A percentile compares a stretch with the other conserved stretches of the same genome.
These are phyloP conservation scores for Paracentrotus lividus DNA, from an alignment of 53 echinoderm and acorn worm species.

Conservation along the genomic window DNA sequence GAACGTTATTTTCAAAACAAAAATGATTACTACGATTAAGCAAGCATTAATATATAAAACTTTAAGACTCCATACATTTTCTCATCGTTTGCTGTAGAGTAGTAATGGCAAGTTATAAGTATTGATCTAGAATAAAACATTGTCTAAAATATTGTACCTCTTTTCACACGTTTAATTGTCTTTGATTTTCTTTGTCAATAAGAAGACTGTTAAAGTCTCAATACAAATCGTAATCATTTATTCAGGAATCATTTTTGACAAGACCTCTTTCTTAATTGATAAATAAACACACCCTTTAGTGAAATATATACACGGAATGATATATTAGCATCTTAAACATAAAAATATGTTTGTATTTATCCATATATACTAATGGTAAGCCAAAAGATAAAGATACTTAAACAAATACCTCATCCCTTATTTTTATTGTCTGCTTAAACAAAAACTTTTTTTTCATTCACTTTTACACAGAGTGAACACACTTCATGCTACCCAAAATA, in stretches of 20 bases:
- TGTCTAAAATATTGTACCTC: background rate
- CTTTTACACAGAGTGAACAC: no score
- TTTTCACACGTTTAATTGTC: background rate
- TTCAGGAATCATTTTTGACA: background rate
- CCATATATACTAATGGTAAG: no score
- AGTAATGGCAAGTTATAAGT: slow-evolving; percentile 20
- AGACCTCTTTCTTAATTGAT: background rate
- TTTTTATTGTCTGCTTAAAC: no score
- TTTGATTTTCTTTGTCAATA: background rate
- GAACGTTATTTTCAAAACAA: background rate
- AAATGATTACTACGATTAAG: background rate
- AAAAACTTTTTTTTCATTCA: no score
- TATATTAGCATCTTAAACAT: background rate
- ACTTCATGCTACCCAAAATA: no score
- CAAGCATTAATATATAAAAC: background rate
- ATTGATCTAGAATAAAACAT: background rate
- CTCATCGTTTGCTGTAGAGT: background rate
- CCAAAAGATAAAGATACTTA: no score
- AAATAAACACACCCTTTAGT: background rate
- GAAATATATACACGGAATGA: slow-evolving; percentile 19
- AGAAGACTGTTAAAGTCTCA: background rate
- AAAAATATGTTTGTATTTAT: no score
- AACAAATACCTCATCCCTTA: no score
- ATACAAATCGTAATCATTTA: background rate
- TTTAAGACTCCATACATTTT: background rate